Conservation (phyloP, 2,113 vertebrate genomes). For the Ptilonorhynchus violaceus region DNA sequence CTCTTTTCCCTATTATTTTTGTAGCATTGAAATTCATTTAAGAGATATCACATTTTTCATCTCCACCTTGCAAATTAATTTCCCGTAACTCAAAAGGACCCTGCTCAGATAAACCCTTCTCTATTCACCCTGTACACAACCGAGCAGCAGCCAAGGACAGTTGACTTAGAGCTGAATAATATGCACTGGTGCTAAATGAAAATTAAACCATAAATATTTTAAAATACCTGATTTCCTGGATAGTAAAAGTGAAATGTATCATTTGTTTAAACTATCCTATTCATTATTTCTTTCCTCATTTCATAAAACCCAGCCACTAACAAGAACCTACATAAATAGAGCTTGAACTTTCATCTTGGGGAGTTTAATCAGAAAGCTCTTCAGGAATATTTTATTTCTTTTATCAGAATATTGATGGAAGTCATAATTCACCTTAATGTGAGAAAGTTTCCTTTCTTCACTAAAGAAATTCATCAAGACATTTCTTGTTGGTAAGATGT, state of each 20-base stretch:
- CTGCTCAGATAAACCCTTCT: neutral
- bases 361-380: conserved; percentile 38
- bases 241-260: conserved; percentile 36
- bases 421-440: conserved; percentile 32
- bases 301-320: neutral
- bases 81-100: neutral
- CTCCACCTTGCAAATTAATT: neutral
- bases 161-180: conserved; percentile 6
- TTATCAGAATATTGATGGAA: conserved; percentile 40
- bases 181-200: neutral
- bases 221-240: conserved; percentile 29
- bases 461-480: conserved; percentile 1
- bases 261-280: conserved; percentile 29
- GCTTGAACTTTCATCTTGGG: neutral
- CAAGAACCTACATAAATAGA: conserved; percentile 23
- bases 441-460: conserved; percentile 17
- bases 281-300: neutral
- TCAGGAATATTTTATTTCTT: conserved; percentile 34
- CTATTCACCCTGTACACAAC: neutral
- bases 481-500: neutral
- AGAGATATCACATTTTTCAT: neutral
- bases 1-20: neutral
- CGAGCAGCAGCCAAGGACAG: conserved; percentile 19
- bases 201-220: conserved; percentile 54
- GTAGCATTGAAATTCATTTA: neutral